A percentile compares a stretch with the other conserved stretches of the same genome.
These are phyloP conservation scores for Myrmecobius fasciatus DNA, from an alignment of 2,113 vertebrate species.

Conservation along the genomic window DNA sequence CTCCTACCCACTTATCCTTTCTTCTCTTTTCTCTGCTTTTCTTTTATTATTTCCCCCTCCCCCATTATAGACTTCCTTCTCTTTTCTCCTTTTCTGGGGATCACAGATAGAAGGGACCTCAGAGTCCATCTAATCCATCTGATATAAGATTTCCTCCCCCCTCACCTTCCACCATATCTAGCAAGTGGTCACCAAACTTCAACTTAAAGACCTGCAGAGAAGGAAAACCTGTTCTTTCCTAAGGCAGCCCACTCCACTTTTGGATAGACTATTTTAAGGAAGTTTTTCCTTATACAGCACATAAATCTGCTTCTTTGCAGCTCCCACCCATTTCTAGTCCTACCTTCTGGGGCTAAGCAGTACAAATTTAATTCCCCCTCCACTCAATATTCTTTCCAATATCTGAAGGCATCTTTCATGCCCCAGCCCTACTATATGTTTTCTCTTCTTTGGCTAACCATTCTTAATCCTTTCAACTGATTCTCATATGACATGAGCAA, in stretches of 20 bases:
- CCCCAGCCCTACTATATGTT: neutral
- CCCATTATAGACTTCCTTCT: neutral
- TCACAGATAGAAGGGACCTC: neutral
- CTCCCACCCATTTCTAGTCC: neutral
- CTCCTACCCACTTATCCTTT: neutral
- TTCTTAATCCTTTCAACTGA: neutral
- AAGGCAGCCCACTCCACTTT: neutral
- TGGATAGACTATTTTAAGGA: neutral
- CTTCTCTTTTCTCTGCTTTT: neutral
- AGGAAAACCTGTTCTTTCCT: neutral
- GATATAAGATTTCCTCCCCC: neutral
- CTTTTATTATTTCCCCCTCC: neutral
- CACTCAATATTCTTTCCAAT: neutral
- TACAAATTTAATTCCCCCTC: neutral
- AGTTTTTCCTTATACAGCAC: neutral
- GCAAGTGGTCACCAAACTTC: neutral
- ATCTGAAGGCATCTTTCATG: neutral
- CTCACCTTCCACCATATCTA: neutral
- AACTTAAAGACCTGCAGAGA: neutral
- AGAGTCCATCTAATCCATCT: neutral
- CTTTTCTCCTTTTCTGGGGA: neutral
- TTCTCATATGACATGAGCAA: neutral
- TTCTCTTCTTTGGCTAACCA: neutral
- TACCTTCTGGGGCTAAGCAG: neutral
- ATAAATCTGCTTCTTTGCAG: neutral